phyloP scores from a whole-genome alignment of 2,797 vertebrate genomes.

The Apogon hyalosoma region DNA sequence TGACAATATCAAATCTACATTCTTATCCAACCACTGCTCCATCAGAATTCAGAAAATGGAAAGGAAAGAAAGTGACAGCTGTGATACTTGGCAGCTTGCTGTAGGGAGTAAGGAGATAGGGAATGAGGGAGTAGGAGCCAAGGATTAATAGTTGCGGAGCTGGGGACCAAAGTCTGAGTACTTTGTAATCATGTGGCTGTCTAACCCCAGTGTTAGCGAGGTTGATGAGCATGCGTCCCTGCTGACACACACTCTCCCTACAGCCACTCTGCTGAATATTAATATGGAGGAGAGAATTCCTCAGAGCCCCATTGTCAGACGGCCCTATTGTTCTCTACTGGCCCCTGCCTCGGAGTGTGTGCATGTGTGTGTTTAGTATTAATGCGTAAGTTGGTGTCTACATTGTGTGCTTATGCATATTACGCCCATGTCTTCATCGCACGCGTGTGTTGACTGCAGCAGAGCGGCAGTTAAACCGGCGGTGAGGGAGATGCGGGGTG shows the following conservation, averaged over 20 bases:
- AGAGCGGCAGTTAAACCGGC: conserved; percentile 70
- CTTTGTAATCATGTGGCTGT: conserved; percentile 80
- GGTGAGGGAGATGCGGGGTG: conserved; percentile 65
- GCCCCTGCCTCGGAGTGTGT: conserved; percentile 52
- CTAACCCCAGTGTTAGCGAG: conserved; percentile 75
- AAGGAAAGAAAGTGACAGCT: conserved; percentile 75
- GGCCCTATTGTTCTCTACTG: conserved; percentile 79
- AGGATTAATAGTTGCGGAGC: conserved; percentile 69
- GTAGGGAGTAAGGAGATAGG: conserved; percentile 56
- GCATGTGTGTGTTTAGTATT: conserved; percentile 62
- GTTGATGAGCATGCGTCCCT: conserved; percentile 80
- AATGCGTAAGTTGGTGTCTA: conserved; percentile 60
- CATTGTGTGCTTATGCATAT: conserved; percentile 76
- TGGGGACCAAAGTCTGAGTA: conserved; percentile 75
- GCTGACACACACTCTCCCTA: conserved; percentile 73
- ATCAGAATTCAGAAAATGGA: conserved; percentile 65
- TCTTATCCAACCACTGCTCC: conserved; percentile 54
- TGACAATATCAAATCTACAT: conserved; percentile 55
- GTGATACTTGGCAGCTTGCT: conserved; percentile 67
- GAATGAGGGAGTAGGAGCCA: conserved; percentile 64
- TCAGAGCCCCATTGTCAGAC: conserved; percentile 77
- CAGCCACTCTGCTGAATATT: conserved; percentile 80
- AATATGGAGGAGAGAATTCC: conserved; percentile 77
- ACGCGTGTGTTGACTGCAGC: conserved; percentile 50
- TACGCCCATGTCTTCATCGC: conserved; percentile 63